Percentiles rank a stretch among this genome's conserved stretches.
Evolutionary conservation across 2,113 vertebrate genomes (phyloP).

Genomic region (Bubalus kerabau): DNA sequence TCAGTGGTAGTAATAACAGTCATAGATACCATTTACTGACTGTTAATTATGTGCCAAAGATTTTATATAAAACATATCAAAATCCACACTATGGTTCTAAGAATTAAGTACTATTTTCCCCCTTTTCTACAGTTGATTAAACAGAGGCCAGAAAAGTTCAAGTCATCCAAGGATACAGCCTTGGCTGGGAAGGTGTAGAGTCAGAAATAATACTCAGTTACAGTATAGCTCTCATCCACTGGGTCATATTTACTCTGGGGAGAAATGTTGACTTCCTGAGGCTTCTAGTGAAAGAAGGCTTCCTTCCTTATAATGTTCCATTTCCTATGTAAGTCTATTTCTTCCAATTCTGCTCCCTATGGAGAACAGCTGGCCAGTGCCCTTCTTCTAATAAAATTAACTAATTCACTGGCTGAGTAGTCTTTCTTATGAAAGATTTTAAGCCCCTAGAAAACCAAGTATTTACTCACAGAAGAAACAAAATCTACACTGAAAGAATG

Average conservation of each 20-base stretch:
- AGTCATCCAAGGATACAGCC: background rate
- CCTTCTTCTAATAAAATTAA: slow-evolving; percentile 47
- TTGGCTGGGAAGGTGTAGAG: background rate
- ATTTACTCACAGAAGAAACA: slow-evolving; percentile 35
- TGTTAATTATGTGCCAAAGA: background rate
- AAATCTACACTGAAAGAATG: background rate
- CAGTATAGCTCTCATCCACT: background rate
- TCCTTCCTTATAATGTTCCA: background rate
- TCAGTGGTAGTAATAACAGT: background rate
- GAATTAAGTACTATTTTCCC: background rate
- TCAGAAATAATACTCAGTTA: background rate
- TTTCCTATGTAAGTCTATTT: slow-evolving; percentile 46
- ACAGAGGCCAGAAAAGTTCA: background rate
- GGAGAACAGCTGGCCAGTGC: slow-evolving; percentile 61
- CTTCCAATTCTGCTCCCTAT: background rate
- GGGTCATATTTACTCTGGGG: background rate
- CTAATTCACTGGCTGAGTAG: slow-evolving; percentile 45
- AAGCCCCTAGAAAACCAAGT: background rate
- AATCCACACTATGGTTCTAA: background rate
- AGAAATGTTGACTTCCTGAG: background rate
- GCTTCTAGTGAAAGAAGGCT: background rate
- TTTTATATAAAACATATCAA: background rate
- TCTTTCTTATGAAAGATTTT: slow-evolving; percentile 53
- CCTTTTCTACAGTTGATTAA: background rate
- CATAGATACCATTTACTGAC: background rate